phyloP scores from a whole-genome alignment of 2,888 invertebrate genomes.

The Metallyticus violacea region DNA sequence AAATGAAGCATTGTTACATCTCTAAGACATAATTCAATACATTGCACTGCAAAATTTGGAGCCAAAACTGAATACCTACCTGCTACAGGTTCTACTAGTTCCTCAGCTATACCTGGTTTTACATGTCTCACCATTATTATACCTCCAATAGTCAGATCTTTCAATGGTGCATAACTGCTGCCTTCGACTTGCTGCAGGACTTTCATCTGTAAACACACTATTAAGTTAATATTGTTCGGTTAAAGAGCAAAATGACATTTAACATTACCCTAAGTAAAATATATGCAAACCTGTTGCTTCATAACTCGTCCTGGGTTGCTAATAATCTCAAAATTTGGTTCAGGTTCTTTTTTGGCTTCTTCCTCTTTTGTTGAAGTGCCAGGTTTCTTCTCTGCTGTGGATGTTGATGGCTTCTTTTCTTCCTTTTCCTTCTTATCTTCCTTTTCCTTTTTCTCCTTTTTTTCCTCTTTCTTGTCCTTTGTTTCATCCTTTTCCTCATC shows the following conservation, averaged over 20 bases:
- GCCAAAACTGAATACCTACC: slow-evolving; percentile 45
- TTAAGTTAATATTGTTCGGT: background rate
- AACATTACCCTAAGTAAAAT: background rate
- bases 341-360: slow-evolving; percentile 72
- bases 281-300: slow-evolving; percentile 69
- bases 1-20: slow-evolving; percentile 28
- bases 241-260: background rate
- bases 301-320: slow-evolving; percentile 93
- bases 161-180: slow-evolving; percentile 78
- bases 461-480: slow-evolving; percentile 46
- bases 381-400: slow-evolving; percentile 37
- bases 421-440: slow-evolving; percentile 46
- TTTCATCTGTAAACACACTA: slow-evolving; percentile 46
- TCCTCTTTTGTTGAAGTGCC: slow-evolving; percentile 44
- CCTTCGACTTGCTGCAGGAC: slow-evolving; percentile 76
- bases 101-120: slow-evolving; percentile 73
- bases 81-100: slow-evolving; percentile 88
- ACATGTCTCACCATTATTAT: slow-evolving; percentile 91
- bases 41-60: background rate
- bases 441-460: slow-evolving; percentile 45
- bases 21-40: background rate
- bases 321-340: slow-evolving; percentile 86
- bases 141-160: slow-evolving; percentile 92
- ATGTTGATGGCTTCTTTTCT: slow-evolving; percentile 48
- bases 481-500: slow-evolving; percentile 56